Percentiles rank a stretch among this genome's conserved stretches.
Conservation (phyloP, 2,113 vertebrate species). For the Bostrychus sinensis region DNA sequence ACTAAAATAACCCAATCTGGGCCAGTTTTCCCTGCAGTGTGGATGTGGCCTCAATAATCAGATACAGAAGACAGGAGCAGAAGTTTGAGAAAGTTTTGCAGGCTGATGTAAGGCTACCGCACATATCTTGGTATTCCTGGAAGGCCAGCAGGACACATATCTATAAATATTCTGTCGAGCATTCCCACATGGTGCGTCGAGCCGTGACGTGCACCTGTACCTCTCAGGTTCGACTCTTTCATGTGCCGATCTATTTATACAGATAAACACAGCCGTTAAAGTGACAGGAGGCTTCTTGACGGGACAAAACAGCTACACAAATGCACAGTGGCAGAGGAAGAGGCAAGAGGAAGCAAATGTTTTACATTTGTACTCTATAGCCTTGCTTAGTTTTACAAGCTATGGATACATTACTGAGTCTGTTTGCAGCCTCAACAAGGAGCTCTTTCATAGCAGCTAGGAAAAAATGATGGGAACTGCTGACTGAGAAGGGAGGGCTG, state of each 20-base stretch:
- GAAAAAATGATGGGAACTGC: constrained; percentile 21
- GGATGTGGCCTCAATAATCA: constrained; percentile 21
- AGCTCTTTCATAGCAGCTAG: constrained; percentile 56
- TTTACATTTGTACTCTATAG: constrained; percentile 24
- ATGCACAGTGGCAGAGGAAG: not conserved
- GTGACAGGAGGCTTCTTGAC: constrained; percentile 13
- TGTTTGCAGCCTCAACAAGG: constrained; percentile 48
- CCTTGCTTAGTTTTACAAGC: constrained; percentile 44
- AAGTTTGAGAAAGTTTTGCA: constrained; percentile 28
- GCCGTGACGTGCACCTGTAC: constrained; percentile 61
- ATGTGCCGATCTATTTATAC: constrained; percentile 37
- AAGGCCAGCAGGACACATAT: constrained; percentile 56
- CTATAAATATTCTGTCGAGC: constrained; percentile 73
- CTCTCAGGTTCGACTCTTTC: constrained; percentile 56
- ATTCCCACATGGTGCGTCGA: constrained; percentile 64
- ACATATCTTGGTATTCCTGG: constrained; percentile 68
- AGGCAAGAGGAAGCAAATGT: constrained; percentile 6
- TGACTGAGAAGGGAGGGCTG: constrained; percentile 28
- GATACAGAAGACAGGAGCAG: constrained; percentile 24
- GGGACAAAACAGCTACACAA: constrained; percentile 18
- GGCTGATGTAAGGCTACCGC: constrained; percentile 45
- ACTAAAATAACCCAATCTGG: not conserved
- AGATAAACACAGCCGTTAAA: constrained; percentile 37
- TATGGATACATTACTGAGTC: constrained; percentile 35
- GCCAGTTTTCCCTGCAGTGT: not conserved